Conservation (phyloP, 2,797 vertebrate genomes). For the Myotis myotis region DNA sequence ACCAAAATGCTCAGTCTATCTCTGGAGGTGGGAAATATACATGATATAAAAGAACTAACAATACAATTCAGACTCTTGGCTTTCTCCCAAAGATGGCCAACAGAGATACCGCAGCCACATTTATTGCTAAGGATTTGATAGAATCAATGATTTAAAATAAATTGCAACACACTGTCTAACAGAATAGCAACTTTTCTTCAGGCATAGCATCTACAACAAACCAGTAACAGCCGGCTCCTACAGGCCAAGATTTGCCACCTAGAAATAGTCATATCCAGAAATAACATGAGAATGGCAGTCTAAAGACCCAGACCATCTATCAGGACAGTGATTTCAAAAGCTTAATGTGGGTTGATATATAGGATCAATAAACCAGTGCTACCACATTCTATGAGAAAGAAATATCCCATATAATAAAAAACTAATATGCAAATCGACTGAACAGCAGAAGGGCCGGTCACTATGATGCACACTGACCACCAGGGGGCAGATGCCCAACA, state of each 20-base stretch:
- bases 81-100: slow-evolving; percentile 35
- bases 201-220: not conserved
- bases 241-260: not conserved
- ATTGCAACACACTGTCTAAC: not conserved
- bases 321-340: slow-evolving; percentile 28
- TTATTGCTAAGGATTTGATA: not conserved
- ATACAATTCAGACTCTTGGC: not conserved
- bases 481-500: too few relatives aligned
- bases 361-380: not conserved
- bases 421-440: too few relatives aligned
- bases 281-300: not conserved
- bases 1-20: not conserved
- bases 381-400: not conserved
- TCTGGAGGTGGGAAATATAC: not conserved
- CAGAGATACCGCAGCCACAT: not conserved
- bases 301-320: not conserved
- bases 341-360: not conserved
- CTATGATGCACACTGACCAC: too few relatives aligned
- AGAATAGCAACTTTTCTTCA: slow-evolving; percentile 33
- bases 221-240: not conserved
- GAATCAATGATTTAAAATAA: slow-evolving; percentile 51
- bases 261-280: not conserved
- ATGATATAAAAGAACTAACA: not conserved
- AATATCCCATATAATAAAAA: too few relatives aligned
- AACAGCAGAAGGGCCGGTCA: too few relatives aligned